phyloP scores from a whole-genome alignment of 1,140 invertebrate genomes.

The Drosophila orena region DNA sequence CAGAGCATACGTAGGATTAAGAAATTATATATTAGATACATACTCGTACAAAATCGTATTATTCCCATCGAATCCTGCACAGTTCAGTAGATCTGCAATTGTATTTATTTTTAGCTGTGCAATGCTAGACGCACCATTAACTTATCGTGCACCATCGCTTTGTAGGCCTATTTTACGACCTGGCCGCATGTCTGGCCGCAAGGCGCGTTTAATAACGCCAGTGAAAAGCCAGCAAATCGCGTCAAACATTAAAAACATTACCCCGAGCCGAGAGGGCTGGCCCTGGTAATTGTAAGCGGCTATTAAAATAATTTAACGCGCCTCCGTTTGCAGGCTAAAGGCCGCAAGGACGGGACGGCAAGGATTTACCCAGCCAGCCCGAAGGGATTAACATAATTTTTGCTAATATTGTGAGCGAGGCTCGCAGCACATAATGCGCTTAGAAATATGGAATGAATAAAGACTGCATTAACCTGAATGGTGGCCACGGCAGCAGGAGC shows the following conservation, averaged over 20 bases:
- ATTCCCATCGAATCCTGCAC: neutral
- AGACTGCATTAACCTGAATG: slow-evolving; percentile 75
- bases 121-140: slow-evolving; percentile 12
- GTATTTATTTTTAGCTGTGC: slow-evolving; percentile 15
- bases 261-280: slow-evolving; percentile 18
- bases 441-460: slow-evolving; percentile 70
- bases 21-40: neutral
- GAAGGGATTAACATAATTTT: slow-evolving; percentile 70
- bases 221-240: slow-evolving; percentile 26
- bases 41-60: neutral
- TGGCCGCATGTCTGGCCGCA: slow-evolving; percentile 8
- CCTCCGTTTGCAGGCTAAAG: slow-evolving; percentile 17
- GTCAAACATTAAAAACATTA: slow-evolving; percentile 39
- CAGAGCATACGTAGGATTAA: no score
- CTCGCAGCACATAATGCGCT: slow-evolving; percentile 65
- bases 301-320: slow-evolving; percentile 72
- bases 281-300: slow-evolving; percentile 62
- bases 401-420: slow-evolving; percentile 63
- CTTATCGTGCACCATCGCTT: slow-evolving; percentile 2
- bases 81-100: neutral
- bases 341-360: neutral
- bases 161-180: slow-evolving; percentile 18
- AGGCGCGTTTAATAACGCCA: slow-evolving; percentile 48
- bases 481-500: slow-evolving; percentile 3
- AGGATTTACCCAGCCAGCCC: slow-evolving; percentile 29